phyloP scores from a whole-genome alignment of 2,888 invertebrate species.

The Ommatoiulus sabulosus region DNA sequence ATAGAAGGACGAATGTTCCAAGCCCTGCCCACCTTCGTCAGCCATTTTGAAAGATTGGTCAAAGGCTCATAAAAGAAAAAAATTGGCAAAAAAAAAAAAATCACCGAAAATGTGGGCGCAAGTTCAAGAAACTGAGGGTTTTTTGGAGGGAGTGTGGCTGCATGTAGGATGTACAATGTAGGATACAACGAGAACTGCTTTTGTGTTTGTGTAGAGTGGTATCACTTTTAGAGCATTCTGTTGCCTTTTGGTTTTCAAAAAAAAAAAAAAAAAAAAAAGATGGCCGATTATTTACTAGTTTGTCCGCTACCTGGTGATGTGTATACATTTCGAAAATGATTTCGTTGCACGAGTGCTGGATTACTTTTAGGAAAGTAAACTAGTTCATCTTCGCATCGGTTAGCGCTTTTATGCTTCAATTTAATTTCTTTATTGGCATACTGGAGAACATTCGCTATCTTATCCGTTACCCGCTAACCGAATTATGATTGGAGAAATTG shows the following conservation, averaged over 20 bases:
- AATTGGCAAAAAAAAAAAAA: neutral
- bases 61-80: neutral
- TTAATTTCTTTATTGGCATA: neutral
- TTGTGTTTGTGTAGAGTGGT: neutral
- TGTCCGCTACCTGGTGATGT: neutral
- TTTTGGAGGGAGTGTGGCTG: neutral
- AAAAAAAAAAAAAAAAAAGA: slow-evolving; percentile 4
- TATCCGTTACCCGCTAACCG: slow-evolving; percentile 5
- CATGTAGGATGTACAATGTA: neutral
- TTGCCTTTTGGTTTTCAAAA: neutral
- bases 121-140: slow-evolving; percentile 8
- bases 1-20: neutral
- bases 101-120: neutral
- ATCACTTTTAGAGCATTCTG: slow-evolving; percentile 8
- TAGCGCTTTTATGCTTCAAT: neutral
- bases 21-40: neutral
- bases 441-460: neutral
- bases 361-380: neutral
- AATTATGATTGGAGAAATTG: neutral
- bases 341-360: neutral
- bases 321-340: neutral
- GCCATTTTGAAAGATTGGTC: neutral
- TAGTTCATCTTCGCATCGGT: neutral
- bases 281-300: neutral
- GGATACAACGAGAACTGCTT: neutral